A percentile compares a stretch with the other conserved stretches of the same genome.
Evolutionary conservation across 2,797 vertebrate genomes (phyloP).

Genomic region (Hozukius guyotensis): DNA sequence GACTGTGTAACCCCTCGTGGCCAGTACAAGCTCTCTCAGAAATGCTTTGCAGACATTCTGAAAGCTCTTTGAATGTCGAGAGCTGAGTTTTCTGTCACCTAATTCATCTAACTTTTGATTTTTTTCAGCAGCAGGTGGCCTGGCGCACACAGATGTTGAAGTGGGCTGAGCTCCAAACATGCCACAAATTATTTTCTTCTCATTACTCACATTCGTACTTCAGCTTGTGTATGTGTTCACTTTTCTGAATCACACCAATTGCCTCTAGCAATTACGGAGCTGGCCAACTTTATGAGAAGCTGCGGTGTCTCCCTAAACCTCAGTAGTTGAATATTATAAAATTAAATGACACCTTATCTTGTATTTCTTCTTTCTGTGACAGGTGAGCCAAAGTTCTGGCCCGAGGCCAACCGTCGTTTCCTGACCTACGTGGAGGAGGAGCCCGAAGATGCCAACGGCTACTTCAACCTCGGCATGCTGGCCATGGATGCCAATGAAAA

Average conservation of each 20-base stretch:
- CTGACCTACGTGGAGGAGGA: constrained; percentile 93
- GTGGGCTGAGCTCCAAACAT: not conserved
- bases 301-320: not conserved
- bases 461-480: constrained; percentile 98
- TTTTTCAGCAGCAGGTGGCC: not conserved
- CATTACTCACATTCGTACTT: not conserved
- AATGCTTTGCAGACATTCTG: not conserved
- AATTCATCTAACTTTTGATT: not conserved
- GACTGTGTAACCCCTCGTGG: not conserved
- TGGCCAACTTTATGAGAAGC: no score
- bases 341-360: no score
- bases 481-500: constrained; percentile 97
- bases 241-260: not conserved
- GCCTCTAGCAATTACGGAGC: not conserved
- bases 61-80: not conserved
- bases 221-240: not conserved
- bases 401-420: constrained; percentile 95
- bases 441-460: constrained; percentile 94
- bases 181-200: not conserved
- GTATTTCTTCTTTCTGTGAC: not conserved
- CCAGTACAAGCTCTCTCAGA: not conserved
- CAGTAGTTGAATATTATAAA: not conserved
- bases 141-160: not conserved
- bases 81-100: not conserved
- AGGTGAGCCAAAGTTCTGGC: constrained; percentile 93